Conservation (phyloP, 2,113 vertebrate genomes). For the Coryphaenoides rupestris region DNA sequence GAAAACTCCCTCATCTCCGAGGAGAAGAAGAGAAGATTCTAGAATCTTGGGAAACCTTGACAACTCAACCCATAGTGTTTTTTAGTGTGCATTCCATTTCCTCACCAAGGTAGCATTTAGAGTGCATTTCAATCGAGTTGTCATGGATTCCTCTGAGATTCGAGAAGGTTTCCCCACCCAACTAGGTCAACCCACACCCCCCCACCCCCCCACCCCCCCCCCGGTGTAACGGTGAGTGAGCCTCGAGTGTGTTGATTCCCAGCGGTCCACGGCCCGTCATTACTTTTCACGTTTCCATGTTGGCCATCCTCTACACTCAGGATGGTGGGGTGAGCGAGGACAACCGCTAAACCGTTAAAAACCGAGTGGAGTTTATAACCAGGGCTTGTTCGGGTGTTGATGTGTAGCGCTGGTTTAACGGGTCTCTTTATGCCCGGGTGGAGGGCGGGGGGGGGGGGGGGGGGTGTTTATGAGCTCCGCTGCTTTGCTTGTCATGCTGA, state of each 20-base stretch:
- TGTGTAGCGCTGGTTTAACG: conserved; percentile 37
- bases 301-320: conserved; percentile 11
- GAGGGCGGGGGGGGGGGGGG: no score
- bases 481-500: conserved; percentile 54
- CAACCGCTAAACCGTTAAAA: conserved; percentile 20
- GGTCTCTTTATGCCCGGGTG: conserved; percentile 30
- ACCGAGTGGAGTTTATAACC: conserved; percentile 23
- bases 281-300: conserved; percentile 28
- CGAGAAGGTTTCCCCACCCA: no score
- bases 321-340: background rate
- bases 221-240: conserved; percentile 24
- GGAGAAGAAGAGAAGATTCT: no score
- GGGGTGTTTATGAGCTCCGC: conserved; percentile 48
- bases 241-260: conserved; percentile 26
- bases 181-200: no score
- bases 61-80: no score
- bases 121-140: no score
- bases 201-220: background rate
- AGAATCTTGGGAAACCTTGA: no score
- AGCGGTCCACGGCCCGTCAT: conserved; percentile 30
- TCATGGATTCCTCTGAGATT: no score
- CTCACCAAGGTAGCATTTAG: no score
- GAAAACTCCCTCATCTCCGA: no score
- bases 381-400: conserved; percentile 12
- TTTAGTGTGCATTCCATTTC: no score